A percentile compares a stretch with the other conserved stretches of the same genome.
Conservation (phyloP, 2,888 invertebrate species). For the Lutraria lutraria region DNA sequence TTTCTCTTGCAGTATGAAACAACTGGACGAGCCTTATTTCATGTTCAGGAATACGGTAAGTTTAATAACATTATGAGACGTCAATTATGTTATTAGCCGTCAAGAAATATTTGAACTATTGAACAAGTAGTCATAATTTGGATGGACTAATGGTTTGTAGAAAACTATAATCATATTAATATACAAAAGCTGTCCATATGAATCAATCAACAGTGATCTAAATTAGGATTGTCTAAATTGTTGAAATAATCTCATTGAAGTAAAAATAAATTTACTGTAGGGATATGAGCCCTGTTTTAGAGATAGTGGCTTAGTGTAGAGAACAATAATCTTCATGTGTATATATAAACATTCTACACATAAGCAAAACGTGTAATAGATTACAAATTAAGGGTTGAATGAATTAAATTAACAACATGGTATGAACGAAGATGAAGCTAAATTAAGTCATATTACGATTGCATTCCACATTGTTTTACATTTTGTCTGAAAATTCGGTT, state of each 20-base stretch:
- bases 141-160: background rate
- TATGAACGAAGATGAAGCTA: too few species aligned
- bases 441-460: too few species aligned
- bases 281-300: background rate
- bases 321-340: too few species aligned
- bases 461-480: too few species aligned
- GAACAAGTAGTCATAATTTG: background rate
- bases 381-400: too few species aligned
- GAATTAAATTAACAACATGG: too few species aligned
- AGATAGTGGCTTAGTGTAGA: too few species aligned
- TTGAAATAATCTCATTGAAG: background rate
- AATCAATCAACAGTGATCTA: background rate
- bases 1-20: constrained; percentile 71
- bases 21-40: constrained; percentile 66
- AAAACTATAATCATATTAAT: background rate
- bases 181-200: background rate
- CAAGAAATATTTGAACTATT: background rate
- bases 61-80: background rate
- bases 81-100: background rate
- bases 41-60: constrained; percentile 79
- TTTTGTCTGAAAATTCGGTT: too few species aligned
- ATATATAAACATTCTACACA: too few species aligned
- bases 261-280: background rate
- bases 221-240: too few species aligned
- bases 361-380: too few species aligned